Conservation (phyloP, 1,140 invertebrate genomes). For the Nixonia krombeini region DNA sequence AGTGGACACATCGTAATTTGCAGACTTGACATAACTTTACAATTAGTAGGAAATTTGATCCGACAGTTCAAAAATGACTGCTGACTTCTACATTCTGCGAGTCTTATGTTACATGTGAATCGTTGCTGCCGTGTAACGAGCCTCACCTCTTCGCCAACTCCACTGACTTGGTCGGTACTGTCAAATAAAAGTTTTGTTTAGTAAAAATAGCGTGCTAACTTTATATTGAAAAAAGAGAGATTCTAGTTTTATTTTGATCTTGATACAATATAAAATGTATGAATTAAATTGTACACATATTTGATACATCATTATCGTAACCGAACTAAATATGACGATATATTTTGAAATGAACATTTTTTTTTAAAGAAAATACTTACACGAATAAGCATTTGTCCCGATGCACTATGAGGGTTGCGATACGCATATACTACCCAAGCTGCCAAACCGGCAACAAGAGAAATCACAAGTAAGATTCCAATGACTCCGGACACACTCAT, state of each 20-base stretch:
- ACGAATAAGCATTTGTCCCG: slow-evolving; percentile 96
- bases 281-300: too few species aligned
- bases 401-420: slow-evolving; percentile 92
- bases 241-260: too few species aligned
- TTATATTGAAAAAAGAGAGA: too few species aligned
- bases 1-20: slow-evolving; percentile 13
- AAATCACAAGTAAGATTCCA: slow-evolving; percentile 77
- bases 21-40: slow-evolving; percentile 48
- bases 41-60: slow-evolving; percentile 65
- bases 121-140: slow-evolving; percentile 91
- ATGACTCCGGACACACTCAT: slow-evolving; percentile 76
- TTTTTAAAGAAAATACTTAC: too few species aligned
- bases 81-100: slow-evolving; percentile 46
- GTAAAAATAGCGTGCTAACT: background rate
- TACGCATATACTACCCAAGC: slow-evolving; percentile 95
- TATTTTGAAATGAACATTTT: too few species aligned
- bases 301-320: too few species aligned
- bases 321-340: too few species aligned
- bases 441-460: slow-evolving; percentile 74
- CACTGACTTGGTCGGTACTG: slow-evolving; percentile 96
- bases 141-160: slow-evolving; percentile 89
- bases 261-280: too few species aligned
- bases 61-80: slow-evolving; percentile 57
- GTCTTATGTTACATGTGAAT: slow-evolving; percentile 85
- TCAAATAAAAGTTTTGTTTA: too few species aligned